Base-by-base conservation (phyloP, 2,113 vertebrate genomes). In the Trematomus loennbergii region DNA sequence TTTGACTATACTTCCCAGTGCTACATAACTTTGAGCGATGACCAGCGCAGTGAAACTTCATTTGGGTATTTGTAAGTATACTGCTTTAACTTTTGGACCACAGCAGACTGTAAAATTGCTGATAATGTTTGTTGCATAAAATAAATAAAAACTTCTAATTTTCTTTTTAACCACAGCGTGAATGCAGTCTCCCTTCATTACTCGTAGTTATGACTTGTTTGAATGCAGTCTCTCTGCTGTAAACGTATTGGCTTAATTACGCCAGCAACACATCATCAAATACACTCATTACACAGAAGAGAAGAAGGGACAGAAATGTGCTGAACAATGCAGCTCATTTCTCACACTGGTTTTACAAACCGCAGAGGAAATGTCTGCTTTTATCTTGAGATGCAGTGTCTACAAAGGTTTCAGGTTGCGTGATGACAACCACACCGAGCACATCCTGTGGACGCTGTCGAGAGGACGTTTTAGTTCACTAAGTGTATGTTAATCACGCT, bases 111-210 rank as follows among this genome's bases (percentile, higher is more conserved):
- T 22, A 22, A 76, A 76, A 72, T 9, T 66, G 13, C 73, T 25
- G 46, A 75, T 61, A 29, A 4, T 60, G 52, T 75, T 63, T 60
- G 36, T 36, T 67, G 22, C 40, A 76, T 58, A 52, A 59, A 70
- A 59, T 11, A n/a, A 62, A 18, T 55, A 48, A 70, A 18, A 29
- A 18, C 10, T 49, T 72, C 53, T 40, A 13, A 33, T 79, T 78
- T 66, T 64, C 13, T 63, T 49, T 55, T 57, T 16, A 70, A 40
- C 57, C 66, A 60, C 81, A 67, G 74, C 29, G 6, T 73, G 55
- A 82, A 72, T n/a, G 20, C 17, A 62, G 83, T 78, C 83, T 76
- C 68, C 70, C 61, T 45, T 67, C 63, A 87, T 87, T 85, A 86
- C 67, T 82, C 82, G 65, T 53, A 65, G 74, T 81, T 73, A 89